Evolutionary conservation across 2,888 invertebrate species (phyloP), one percentile per base, ranked within the genome.

Genomic region (Prionchulus punctatus): DNA sequence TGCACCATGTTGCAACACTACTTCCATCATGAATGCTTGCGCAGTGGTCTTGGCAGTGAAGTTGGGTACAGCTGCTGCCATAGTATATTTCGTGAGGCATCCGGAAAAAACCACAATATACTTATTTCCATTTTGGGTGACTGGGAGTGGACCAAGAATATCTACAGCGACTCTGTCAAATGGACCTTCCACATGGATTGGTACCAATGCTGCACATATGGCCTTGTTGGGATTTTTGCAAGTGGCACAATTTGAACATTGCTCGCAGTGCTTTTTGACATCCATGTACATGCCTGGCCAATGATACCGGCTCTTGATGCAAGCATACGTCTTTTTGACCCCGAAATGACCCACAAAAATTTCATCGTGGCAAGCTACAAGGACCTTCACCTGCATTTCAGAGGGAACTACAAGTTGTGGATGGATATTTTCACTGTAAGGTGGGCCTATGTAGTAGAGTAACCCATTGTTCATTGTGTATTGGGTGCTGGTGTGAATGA

Each of bases 281-380:
- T 55, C 49, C 26, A 36, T 53, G 30, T 26, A 18, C 58, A 60
- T 61, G 1, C 47, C 51, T 12, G 55, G 47, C 58, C 57, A 60
- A 36, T 56, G 60, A 27, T 53, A 61, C 21, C 52, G n/a, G 18
- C 2, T 21, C 1, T 30, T 30, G 23, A 59, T 53, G 47, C 31
- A 30, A 1, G 58, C 12, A 23, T 43, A 58, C 15, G 57, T 59
- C 26, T 43, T 53, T 43, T 54, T 47, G 15, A 18, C 45, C 2
- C 59, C 60, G 28, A 54, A 56, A 30, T 58, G 60, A 15, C 60
- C 57, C n/a, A 53, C 42, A 1, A 55, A 45, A 1, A 59, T 54
- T 7, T 57, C 56, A 55, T 62, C 60, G 30, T 63, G 64, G 15
- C 53, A 55, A 25, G 54, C 31, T 7, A 28, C 28, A 2, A 65